Conservation (phyloP, 2,113 vertebrate genomes). For the Choloepus hoffmanni region DNA sequence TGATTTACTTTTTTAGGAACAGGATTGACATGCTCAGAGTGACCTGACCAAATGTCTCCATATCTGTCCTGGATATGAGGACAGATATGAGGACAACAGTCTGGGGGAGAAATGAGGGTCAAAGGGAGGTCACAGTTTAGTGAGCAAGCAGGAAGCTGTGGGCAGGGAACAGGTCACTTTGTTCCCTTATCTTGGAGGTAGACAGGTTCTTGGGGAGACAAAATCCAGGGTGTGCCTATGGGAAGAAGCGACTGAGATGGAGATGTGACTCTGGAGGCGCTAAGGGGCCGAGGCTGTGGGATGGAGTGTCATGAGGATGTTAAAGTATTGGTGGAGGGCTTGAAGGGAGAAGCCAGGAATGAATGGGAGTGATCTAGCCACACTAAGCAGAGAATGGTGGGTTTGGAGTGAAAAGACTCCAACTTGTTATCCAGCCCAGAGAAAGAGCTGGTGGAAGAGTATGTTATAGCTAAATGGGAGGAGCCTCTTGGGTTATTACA, state of each 20-base stretch:
- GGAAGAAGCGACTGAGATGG: not conserved
- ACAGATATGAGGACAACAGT: not conserved
- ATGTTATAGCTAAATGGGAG: not conserved
- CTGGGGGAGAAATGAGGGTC: not conserved
- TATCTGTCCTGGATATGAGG: not conserved
- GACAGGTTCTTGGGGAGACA: not conserved
- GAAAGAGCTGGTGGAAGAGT: not conserved
- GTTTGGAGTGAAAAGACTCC: not conserved
- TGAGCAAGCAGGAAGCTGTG: not conserved
- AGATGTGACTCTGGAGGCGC: not conserved
- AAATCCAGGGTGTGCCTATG: not conserved
- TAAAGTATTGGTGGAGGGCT: not conserved
- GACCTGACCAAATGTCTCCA: not conserved
- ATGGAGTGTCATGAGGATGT: not conserved
- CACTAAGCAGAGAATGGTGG: not conserved
- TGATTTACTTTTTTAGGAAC: not conserved
- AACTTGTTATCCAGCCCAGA: not conserved
- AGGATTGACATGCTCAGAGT: not conserved
- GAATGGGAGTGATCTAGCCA: not conserved
- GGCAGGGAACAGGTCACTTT: not conserved
- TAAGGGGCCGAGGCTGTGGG: not conserved
- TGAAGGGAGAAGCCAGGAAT: not conserved
- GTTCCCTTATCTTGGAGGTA: not conserved
- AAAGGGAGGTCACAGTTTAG: not conserved
- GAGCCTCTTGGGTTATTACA: not conserved